Evolutionary conservation across 2,888 invertebrate genomes (phyloP).

Genomic region (Lycophotia porphyrea): DNA sequence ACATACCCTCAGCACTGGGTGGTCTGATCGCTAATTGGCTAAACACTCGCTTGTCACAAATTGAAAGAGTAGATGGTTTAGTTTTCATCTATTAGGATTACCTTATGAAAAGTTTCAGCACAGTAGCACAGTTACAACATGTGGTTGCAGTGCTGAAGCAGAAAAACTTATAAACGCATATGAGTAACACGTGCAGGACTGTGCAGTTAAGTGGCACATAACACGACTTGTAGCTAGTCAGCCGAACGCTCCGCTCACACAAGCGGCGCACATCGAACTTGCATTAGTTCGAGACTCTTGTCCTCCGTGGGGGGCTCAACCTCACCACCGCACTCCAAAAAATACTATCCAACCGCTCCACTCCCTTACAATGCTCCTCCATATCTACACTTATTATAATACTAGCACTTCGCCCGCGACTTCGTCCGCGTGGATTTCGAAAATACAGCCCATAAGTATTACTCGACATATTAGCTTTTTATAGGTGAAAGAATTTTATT

Average conservation of each 20-base stretch:
- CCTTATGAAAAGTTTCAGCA: no score
- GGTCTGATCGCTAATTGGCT: slow-evolving; percentile 28
- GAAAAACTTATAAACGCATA: not conserved
- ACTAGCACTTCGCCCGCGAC: no score
- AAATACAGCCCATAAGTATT: no score
- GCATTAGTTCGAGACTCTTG: slow-evolving; percentile 47
- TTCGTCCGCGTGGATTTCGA: no score
- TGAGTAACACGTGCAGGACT: slow-evolving; percentile 13
- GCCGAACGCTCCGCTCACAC: not conserved
- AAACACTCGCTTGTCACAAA: not conserved
- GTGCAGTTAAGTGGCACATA: slow-evolving; percentile 22
- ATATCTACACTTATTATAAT: slow-evolving; percentile 6
- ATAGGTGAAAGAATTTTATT: no score
- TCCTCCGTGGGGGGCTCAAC: slow-evolving; percentile 33
- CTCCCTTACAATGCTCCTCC: slow-evolving; percentile 24
- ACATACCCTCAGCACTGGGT: slow-evolving; percentile 8
- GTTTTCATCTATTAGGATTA: not conserved
- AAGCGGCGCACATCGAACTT: slow-evolving; percentile 51
- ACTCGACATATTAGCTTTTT: no score
- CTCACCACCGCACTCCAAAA: slow-evolving; percentile 19
- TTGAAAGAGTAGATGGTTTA: not conserved
- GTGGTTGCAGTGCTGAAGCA: not conserved
- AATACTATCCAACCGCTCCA: slow-evolving; percentile 3
- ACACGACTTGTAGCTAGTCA: slow-evolving; percentile 23
- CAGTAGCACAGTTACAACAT: no score